phyloP scores from a whole-genome alignment of 2,113 vertebrate genomes.

The Ia io region DNA sequence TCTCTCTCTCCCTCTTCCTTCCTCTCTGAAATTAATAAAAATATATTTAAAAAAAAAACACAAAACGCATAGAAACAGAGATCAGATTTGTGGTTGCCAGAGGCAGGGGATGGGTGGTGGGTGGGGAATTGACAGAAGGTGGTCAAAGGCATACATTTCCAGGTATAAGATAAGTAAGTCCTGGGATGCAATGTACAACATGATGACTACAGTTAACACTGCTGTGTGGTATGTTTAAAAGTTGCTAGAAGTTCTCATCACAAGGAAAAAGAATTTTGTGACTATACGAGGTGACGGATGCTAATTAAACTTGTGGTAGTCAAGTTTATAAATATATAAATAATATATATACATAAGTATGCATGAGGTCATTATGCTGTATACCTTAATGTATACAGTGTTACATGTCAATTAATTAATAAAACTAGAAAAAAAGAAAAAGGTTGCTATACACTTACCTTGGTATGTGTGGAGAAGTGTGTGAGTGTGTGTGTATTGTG shows the following conservation, averaged over 20 bases:
- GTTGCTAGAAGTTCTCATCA: not conserved
- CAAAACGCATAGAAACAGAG: not conserved
- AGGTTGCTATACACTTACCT: not conserved
- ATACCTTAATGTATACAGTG: not conserved
- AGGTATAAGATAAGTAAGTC: not conserved
- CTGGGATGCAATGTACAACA: not conserved
- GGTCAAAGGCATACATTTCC: not conserved
- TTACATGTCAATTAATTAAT: not conserved
- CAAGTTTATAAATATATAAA: not conserved
- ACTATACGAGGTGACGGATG: not conserved
- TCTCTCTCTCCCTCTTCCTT: too few species aligned
- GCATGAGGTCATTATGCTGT: not conserved
- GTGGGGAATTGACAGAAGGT: not conserved
- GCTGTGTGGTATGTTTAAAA: not conserved
- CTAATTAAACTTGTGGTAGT: not conserved
- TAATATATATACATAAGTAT: too few species aligned
- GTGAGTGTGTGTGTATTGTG: not conserved
- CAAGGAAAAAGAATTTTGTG: not conserved
- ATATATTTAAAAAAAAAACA: too few species aligned
- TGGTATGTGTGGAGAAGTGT: not conserved
- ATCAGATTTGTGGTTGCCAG: not conserved
- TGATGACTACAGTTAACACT: accelerated
- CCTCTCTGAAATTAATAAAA: too few species aligned
- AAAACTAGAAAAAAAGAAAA: not conserved
- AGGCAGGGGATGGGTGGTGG: not conserved